Evolutionary conservation across 2,797 vertebrate genomes (phyloP), one percentile per base, ranked within the genome.

Genomic region (Anolis apletophallus): DNA sequence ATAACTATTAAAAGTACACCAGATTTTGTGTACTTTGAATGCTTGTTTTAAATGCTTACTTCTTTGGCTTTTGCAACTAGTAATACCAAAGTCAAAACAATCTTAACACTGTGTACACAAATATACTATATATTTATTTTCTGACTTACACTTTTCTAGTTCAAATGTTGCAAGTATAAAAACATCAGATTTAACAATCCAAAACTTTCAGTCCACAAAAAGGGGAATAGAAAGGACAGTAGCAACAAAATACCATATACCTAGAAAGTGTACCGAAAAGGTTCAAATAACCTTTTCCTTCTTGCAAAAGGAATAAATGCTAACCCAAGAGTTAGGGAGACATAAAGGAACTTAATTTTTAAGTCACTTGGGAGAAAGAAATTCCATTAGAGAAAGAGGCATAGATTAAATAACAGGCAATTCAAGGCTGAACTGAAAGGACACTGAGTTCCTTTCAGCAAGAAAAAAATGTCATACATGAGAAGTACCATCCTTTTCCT

Each of bases 351-450:
- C 1, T 4, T 55, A 74, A 76, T 17, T 89, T 46, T 36, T 68
- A 5, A 2, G 13, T 14, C 52, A 21, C 6, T 46, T 75, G 68
- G 76, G 77, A 77, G 32, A 72, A 86, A 69, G 46, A 36, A 84
- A 92, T 10, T 0, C 85, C 57, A 71, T 88, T 90, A 84, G 89
- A 86, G 87, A 91, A 93, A 92, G 68, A 90, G 88, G 57, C 88
- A 87, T 16, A 29, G 21, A 69, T 87, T 69, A 83, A 89, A 88
- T 90, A 81, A 91, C 80, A 85, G 69, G 64, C 34, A 71, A 71
- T 55, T 92, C 82, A 87, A 76, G 23, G 69, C 2, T 21, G 74
- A 59, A 16, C 64, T 79, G 74, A 57, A 79, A 69, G 34, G 61
- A 85, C 75, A 85, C 50, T 85, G 75, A 67, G 64, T 32, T 85